These are phyloP conservation scores for Gobiocypris rarus DNA, from an alignment of 2,113 vertebrate genomes.

Conservation along the genomic window DNA sequence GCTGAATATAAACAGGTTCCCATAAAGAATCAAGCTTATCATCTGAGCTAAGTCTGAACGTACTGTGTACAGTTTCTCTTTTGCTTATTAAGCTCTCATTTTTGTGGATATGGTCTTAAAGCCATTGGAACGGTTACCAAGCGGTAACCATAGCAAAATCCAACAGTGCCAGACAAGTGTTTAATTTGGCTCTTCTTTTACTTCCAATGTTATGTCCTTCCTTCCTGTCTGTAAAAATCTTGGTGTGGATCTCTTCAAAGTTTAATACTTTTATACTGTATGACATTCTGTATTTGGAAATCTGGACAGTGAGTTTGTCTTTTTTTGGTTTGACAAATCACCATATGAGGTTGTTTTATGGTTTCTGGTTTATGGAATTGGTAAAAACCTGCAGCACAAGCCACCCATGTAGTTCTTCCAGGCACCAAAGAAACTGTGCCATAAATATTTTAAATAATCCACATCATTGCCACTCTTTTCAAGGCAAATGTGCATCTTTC, in stretches of 20 bases:
- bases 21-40: not conserved
- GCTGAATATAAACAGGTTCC: not conserved
- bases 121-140: conserved; percentile 41
- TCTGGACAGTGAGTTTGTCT: not conserved
- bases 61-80: conserved; percentile 6
- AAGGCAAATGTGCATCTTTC: not conserved
- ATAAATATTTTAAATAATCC: not conserved
- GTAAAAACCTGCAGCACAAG: not conserved
- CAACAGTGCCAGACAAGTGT: conserved; percentile 47
- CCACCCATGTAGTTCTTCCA: not conserved
- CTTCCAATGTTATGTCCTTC: conserved; percentile 44
- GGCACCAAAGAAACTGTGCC: not conserved
- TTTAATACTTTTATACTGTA: not conserved
- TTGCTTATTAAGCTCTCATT: conserved; percentile 34
- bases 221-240: conserved; percentile 51
- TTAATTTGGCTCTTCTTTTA: conserved; percentile 52
- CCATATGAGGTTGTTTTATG: not conserved
- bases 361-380: not conserved
- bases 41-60: not conserved
- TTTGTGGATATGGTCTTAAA: conserved; percentile 27
- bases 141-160: conserved; percentile 56
- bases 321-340: conserved; percentile 33
- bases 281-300: conserved; percentile 27
- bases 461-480: not conserved
- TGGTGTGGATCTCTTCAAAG: conserved; percentile 26